phyloP scores from a whole-genome alignment of 92 coral and sea anemone species.

The Palythoa grandis region DNA sequence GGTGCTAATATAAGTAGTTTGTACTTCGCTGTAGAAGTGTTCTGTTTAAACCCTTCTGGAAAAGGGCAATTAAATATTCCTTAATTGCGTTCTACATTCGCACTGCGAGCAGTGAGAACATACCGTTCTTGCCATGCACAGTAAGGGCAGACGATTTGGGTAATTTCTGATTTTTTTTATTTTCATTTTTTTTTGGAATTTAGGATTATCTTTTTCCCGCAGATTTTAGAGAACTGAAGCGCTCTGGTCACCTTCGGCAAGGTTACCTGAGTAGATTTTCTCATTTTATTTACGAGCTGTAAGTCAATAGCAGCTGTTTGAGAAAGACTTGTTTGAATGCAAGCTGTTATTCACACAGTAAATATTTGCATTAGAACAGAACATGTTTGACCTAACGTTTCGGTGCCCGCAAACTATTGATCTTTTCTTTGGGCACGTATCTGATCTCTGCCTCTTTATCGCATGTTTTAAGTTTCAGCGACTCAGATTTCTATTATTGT shows the following conservation, averaged over 20 bases:
- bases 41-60: not conserved
- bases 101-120: not conserved
- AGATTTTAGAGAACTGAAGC: not conserved
- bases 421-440: not conserved
- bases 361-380: constrained; percentile 21
- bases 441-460: not conserved
- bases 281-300: not conserved
- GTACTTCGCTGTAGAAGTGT: not conserved
- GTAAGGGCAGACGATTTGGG: not conserved
- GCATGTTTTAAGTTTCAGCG: not conserved
- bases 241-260: not conserved
- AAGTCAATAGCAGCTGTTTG: constrained; percentile 7
- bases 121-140: not conserved
- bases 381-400: not conserved
- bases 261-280: not conserved
- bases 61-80: constrained; percentile 15
- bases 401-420: not conserved
- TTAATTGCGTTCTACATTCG: constrained; percentile 3
- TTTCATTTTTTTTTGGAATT: not conserved
- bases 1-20: not conserved
- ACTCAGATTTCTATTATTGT: not conserved
- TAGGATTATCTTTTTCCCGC: not conserved
- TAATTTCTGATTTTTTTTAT: not conserved
- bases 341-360: constrained; percentile 23
- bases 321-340: constrained; percentile 9